These are phyloP conservation scores for Argyrosomus japonicus DNA, from an alignment of 2,113 vertebrate species.

Conservation along the genomic window DNA sequence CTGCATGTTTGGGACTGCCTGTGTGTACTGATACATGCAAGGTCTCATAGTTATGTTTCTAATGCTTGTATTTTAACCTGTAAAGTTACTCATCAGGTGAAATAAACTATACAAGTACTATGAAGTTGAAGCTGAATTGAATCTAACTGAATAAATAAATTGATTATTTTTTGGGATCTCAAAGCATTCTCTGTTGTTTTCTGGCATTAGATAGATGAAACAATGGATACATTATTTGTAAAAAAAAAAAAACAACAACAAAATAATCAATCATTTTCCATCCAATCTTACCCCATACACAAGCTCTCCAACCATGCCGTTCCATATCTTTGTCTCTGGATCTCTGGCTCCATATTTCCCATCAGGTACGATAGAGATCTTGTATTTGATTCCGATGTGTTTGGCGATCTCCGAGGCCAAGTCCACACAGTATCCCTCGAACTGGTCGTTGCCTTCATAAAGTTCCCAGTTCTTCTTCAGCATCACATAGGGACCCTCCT, in stretches of 20 bases:
- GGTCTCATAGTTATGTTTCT: neutral
- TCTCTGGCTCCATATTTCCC: slow-evolving; percentile 99
- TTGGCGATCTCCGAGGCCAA: slow-evolving; percentile 99
- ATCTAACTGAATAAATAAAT: neutral
- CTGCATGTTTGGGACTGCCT: neutral
- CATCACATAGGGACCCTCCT: slow-evolving; percentile 99
- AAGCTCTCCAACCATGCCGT: slow-evolving; percentile 99
- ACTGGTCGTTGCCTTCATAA: slow-evolving; percentile 98
- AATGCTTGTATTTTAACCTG: neutral
- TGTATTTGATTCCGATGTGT: slow-evolving; percentile 99
- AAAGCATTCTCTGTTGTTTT: neutral
- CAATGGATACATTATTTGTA: neutral
- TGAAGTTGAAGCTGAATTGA: neutral
- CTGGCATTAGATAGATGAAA: neutral
- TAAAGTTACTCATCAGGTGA: neutral
- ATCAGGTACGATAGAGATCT: slow-evolving; percentile 98
- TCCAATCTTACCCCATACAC: slow-evolving; percentile 92
- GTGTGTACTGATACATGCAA: neutral
- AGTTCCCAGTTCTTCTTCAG: slow-evolving; percentile 99
- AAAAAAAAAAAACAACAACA: neutral
- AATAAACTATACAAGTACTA: neutral
- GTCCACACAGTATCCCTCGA: slow-evolving; percentile 99
- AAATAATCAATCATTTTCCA: neutral
- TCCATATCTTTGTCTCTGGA: slow-evolving; percentile 99
- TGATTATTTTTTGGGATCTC: neutral